Percentiles rank a stretch among this genome's conserved stretches.
These are phyloP conservation scores for Pheosia tremula DNA, from an alignment of 2,888 invertebrate genomes.

Conservation along the genomic window DNA sequence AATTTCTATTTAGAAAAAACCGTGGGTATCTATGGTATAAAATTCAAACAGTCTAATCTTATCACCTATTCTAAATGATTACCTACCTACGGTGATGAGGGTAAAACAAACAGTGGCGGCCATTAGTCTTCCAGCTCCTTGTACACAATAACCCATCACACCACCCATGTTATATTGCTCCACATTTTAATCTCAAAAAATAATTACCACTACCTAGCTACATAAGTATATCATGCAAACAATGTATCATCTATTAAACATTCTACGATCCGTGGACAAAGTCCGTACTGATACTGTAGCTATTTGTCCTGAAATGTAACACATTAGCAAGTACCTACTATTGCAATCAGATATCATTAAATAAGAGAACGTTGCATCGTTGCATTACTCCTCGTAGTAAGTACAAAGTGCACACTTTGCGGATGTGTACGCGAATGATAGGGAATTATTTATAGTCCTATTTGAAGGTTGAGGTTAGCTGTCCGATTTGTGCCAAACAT, in stretches of 20 bases:
- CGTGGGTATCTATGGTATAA: too few species aligned
- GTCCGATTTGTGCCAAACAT: slow-evolving; percentile 48
- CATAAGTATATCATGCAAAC: background rate
- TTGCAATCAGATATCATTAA: slow-evolving; percentile 51
- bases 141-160: too few species aligned
- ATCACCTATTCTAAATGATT: too few species aligned
- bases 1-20: too few species aligned
- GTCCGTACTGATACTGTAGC: background rate
- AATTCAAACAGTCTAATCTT: too few species aligned
- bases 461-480: slow-evolving; percentile 71
- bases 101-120: too few species aligned
- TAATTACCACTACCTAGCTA: too few species aligned
- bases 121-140: too few species aligned
- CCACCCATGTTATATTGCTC: too few species aligned
- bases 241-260: background rate
- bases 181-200: too few species aligned
- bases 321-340: slow-evolving; percentile 15
- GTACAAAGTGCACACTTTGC: slow-evolving; percentile 72
- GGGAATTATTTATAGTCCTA: slow-evolving; percentile 67
- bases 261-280: background rate
- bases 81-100: too few species aligned
- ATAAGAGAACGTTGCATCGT: slow-evolving; percentile 44
- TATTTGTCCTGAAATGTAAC: background rate
- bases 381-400: slow-evolving; percentile 55
- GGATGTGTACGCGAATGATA: slow-evolving; percentile 51